Evolutionary conservation across 2,797 vertebrate species (phyloP).

Genomic region (Myotis findleyi): DNA sequence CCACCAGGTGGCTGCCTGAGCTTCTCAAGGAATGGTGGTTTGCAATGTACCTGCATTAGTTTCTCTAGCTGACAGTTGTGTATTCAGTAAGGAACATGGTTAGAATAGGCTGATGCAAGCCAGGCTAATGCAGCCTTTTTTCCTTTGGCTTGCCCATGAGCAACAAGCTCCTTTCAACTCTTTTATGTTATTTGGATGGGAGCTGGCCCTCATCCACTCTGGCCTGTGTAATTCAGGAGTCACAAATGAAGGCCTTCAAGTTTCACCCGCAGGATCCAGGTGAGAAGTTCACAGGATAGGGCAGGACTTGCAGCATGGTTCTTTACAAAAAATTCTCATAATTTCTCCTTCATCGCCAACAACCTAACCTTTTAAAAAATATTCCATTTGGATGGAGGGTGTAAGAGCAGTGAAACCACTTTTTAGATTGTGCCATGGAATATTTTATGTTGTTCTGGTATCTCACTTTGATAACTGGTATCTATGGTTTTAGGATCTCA

Average conservation of each 20-base stretch:
- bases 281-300: not conserved
- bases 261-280: no score
- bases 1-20: not conserved
- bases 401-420: not conserved
- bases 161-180: not conserved
- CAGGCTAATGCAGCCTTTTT: not conserved
- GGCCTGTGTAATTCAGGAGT: not conserved
- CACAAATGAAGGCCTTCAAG: not conserved
- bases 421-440: not conserved
- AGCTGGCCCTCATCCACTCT: not conserved
- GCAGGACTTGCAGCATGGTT: not conserved
- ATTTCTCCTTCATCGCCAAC: not conserved
- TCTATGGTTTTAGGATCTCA: not conserved
- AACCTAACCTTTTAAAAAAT: not conserved
- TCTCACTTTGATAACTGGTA: not conserved
- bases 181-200: not conserved
- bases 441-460: not conserved
- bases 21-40: not conserved
- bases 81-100: not conserved
- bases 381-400: not conserved
- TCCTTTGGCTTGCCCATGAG: not conserved
- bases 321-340: not conserved
- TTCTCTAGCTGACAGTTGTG: not conserved
- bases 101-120: not conserved
- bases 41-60: no score